Base-by-base conservation (phyloP, 1,140 invertebrate species). In the Acromyrmex charruanus region DNA sequence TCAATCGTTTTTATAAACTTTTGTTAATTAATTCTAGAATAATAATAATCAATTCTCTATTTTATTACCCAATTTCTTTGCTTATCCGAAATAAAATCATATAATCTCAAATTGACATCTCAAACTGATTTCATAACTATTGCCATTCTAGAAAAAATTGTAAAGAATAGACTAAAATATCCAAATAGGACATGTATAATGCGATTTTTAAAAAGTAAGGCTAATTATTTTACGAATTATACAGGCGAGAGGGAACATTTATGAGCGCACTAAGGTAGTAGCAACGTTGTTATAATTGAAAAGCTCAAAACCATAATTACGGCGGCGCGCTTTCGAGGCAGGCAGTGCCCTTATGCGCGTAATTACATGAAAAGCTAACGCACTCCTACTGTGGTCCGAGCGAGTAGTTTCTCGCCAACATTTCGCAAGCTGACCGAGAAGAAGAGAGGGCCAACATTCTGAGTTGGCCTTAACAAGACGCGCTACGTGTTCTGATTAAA, bases 291-390 rank as follows among this genome's bases (percentile, higher is more conserved):
- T 49, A 51, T 90, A 89, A 90, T 90, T 90, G 89, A 90, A 90
- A 88, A 90, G 81, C 89, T 85, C 61, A 71, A 90, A 85, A 80
- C 86, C 55, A 71, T 90, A 90, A 90, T 88, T 90, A 90, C 80
- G 21, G 53, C 25, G n/a, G 77, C 21, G 25, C 75, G 85, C 69
- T 74, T 44, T 28, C 65, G 63, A 53, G 51, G 6, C 77, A 25
- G 14, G 71, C 79, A 81, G 49, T 69, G 51, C 69, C 28, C 31
- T 87, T 88, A 87, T 88, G 79, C 63, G 39, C 86, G 69, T 88
- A 90, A 85, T 85, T 87, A 65, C 75, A 72, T 85, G 86, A 88
- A 90, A 90, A 75, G 80, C 86, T 77, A 85, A 77, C 55, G 71
- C 71, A 63, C 74, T 82, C 80, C 4, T 66, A n/a, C 65, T 31